Conservation (phyloP, 35 echinoderm and acorn worm genomes). For the Apostichopus parvimensis region DNA sequence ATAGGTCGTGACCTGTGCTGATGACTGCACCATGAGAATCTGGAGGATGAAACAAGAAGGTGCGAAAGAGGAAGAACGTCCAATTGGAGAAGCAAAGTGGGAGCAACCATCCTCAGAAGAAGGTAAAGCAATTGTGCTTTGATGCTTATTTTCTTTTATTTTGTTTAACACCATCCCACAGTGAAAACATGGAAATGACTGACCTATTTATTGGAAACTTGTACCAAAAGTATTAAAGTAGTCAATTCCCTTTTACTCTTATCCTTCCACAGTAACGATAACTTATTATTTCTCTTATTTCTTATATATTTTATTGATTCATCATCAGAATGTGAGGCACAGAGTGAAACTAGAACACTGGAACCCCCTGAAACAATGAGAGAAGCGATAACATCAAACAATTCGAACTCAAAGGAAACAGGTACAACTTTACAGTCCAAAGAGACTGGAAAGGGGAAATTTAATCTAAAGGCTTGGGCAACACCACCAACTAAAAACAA, state of each 20-base stretch:
- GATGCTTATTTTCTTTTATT: too few species aligned
- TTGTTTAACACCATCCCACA: too few species aligned
- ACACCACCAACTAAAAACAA: background rate
- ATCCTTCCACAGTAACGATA: too few species aligned
- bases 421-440: background rate
- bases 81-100: slow-evolving; percentile 36
- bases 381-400: background rate
- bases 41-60: slow-evolving; percentile 63
- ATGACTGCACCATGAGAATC: slow-evolving; percentile 88
- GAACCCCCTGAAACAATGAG: background rate
- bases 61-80: background rate
- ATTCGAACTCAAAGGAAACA: background rate
- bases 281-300: too few species aligned
- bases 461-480: slow-evolving; percentile 36
- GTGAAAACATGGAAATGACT: too few species aligned
- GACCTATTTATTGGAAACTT: too few species aligned
- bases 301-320: too few species aligned
- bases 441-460: background rate
- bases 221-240: too few species aligned
- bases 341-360: background rate
- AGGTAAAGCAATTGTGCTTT: background rate
- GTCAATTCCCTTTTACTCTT: too few species aligned
- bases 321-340: background rate
- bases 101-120: background rate
- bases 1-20: slow-evolving; percentile 88